phyloP scores from a whole-genome alignment of 92 coral and sea anemone species.

The Phenganax subtilis region DNA sequence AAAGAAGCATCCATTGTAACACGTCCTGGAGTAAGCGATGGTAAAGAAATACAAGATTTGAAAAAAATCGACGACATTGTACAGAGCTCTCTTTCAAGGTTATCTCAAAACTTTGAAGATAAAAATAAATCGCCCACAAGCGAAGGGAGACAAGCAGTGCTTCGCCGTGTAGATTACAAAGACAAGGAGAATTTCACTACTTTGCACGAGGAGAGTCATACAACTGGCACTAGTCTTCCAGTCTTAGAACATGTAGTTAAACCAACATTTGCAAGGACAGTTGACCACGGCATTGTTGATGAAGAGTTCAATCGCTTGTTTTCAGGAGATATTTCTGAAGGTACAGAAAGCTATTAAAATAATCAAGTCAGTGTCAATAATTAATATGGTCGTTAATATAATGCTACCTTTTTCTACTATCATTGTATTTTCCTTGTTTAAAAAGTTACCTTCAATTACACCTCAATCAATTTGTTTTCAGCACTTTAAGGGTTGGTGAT shows the following conservation, averaged over 20 bases:
- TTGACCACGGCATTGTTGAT: slow-evolving; percentile 14
- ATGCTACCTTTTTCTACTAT: too few relatives aligned
- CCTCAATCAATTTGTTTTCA: too few relatives aligned
- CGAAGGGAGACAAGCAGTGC: slow-evolving; percentile 5
- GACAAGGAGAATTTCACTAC: background rate
- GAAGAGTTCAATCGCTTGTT: slow-evolving; percentile 10
- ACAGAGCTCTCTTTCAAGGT: background rate
- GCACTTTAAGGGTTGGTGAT: too few relatives aligned
- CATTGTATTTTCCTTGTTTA: too few relatives aligned
- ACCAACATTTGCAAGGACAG: slow-evolving; percentile 21
- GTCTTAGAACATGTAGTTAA: slow-evolving; percentile 26
- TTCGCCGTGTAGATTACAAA: background rate
- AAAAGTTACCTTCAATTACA: too few relatives aligned
- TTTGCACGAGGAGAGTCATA: background rate
- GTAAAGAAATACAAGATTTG: slow-evolving; percentile 18
- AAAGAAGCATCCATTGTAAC: slow-evolving; percentile 19
- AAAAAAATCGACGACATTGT: slow-evolving; percentile 24
- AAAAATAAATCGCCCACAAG: background rate
- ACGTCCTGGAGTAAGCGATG: background rate
- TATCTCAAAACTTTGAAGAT: background rate
- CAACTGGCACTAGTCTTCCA: slow-evolving; percentile 1
- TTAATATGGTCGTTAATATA: background rate
- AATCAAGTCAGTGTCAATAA: background rate
- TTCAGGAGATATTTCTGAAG: background rate
- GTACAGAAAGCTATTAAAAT: background rate